These are phyloP conservation scores for Tenthredo notha DNA, from an alignment of 2,888 invertebrate genomes.

Conservation along the genomic window DNA sequence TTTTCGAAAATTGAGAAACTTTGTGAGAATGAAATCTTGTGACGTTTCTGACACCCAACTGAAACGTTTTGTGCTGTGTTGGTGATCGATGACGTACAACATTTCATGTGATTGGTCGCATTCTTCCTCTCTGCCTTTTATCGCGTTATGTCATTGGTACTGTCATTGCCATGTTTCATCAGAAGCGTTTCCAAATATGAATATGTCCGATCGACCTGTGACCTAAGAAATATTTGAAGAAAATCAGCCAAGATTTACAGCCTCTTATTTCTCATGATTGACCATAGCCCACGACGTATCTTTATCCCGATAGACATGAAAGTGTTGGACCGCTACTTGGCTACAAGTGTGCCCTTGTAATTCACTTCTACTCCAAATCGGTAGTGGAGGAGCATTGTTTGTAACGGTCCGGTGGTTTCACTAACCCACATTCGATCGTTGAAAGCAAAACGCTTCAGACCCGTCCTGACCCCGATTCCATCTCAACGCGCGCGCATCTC, in stretches of 20 bases:
- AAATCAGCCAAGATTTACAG: background rate
- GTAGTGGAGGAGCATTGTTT: constrained; percentile 67
- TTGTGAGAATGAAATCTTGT: background rate
- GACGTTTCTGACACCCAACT: background rate
- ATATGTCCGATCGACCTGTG: background rate
- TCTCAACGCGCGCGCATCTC: constrained; percentile 57
- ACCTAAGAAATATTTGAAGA: background rate
- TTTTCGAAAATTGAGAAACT: background rate
- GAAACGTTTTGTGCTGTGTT: background rate
- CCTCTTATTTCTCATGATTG: background rate
- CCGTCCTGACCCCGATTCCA: constrained; percentile 72
- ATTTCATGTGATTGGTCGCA: background rate
- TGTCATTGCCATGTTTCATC: background rate
- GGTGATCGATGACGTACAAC: background rate
- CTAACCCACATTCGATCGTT: constrained; percentile 76
- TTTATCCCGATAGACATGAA: background rate
- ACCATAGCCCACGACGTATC: background rate
- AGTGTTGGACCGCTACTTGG: background rate
- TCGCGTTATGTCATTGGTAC: background rate
- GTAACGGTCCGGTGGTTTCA: constrained; percentile 76
- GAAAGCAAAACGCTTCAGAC: constrained; percentile 76
- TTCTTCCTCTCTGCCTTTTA: background rate
- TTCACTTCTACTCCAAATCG: constrained; percentile 65
- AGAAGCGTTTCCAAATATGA: background rate
- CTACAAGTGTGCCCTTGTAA: constrained; percentile 35